These are phyloP conservation scores for Heliornis fulica DNA, from an alignment of 2,113 vertebrate genomes.

Conservation along the genomic window DNA sequence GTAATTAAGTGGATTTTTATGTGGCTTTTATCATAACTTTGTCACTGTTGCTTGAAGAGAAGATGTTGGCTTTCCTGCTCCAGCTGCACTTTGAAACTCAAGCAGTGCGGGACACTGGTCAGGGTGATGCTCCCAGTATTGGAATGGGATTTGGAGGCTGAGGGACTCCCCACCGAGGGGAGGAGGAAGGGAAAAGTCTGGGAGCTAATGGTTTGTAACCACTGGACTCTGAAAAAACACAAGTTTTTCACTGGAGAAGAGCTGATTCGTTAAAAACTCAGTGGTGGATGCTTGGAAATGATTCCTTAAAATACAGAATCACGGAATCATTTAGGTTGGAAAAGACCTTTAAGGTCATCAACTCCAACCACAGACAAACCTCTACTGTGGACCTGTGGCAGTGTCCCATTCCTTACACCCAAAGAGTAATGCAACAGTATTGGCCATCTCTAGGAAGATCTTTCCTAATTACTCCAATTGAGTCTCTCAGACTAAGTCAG, in stretches of 20 bases:
- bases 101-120: too few relatives aligned
- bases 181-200: too few relatives aligned
- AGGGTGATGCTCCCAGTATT: accelerated
- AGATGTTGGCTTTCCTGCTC: accelerated
- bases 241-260: not conserved
- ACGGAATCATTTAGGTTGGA: too few relatives aligned
- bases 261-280: not conserved
- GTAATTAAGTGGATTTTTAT: not conserved
- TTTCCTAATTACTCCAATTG: conserved; percentile 43
- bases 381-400: too few relatives aligned
- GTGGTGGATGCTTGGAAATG: not conserved
- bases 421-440: not conserved
- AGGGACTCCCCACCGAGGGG: not conserved
- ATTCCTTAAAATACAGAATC: not conserved
- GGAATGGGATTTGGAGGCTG: not conserved
- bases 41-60: not conserved
- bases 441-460: not conserved
- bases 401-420: not conserved
- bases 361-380: not conserved
- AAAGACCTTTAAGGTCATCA: too few relatives aligned
- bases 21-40: not conserved
- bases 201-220: not conserved
- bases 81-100: accelerated
- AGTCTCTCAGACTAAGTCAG: not conserved
- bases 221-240: not conserved